Evolutionary conservation across 2,113 vertebrate genomes (phyloP).

Genomic region (Bos javanicus): DNA sequence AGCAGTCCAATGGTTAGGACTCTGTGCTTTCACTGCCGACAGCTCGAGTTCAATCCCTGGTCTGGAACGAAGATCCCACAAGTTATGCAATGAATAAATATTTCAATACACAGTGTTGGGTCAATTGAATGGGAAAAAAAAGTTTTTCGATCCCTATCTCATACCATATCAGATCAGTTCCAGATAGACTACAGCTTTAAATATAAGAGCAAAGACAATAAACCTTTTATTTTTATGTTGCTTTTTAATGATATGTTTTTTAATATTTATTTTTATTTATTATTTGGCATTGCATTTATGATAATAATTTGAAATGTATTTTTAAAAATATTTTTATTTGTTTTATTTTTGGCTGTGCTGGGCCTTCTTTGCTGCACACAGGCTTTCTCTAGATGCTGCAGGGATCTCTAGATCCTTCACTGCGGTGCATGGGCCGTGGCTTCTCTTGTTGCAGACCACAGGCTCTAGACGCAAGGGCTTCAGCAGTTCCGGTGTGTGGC

Average conservation of each 20-base stretch:
- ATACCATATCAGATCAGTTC: neutral
- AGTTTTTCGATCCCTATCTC: neutral
- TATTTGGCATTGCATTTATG: neutral
- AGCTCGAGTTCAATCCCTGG: neutral
- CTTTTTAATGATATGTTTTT: neutral
- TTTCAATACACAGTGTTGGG: neutral
- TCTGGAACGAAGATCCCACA: neutral
- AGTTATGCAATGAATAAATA: neutral
- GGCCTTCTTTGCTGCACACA: neutral
- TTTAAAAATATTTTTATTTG: neutral
- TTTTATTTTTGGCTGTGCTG: neutral
- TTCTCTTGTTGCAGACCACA: neutral
- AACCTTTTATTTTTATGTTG: neutral
- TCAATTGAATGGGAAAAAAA: neutral
- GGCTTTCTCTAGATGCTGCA: neutral
- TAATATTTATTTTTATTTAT: neutral
- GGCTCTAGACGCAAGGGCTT: neutral
- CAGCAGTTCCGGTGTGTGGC: neutral
- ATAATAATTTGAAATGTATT: neutral
- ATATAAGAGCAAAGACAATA: neutral
- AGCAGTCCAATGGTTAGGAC: neutral
- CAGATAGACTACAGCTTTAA: neutral
- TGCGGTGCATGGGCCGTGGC: neutral
- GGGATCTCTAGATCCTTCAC: neutral
- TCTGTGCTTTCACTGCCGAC: neutral